Base-by-base conservation (phyloP, 2,113 vertebrate genomes). In the Aramus guarauna region DNA sequence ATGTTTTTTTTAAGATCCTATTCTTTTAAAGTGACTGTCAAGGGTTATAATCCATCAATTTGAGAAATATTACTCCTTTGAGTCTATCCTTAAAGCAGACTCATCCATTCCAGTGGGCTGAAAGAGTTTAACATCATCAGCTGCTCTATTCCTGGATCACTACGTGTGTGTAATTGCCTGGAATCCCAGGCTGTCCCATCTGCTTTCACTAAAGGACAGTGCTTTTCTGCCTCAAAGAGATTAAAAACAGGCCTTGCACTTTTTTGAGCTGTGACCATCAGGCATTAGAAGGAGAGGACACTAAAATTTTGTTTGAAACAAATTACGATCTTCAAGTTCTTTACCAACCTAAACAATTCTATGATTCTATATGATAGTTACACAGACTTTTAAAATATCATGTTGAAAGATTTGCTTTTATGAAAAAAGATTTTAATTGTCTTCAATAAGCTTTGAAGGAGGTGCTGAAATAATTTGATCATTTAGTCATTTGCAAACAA, bases 181-280 rank as follows among this genome's bases (percentile, higher is more conserved):
- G 73, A 94, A 94, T 91, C 59, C 55, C 79, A 88, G 81, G 36
- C 72, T 92, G 91, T 93, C 82, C 82, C 94, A 96, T 96, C 90
- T 97, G 96, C 75, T 95, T 94, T 90, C 93, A 83, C 37, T 96
- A 63, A 96, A 88, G 52, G 50, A 68, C n/a, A 73, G 58, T 29
- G 13, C 37, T 90, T 87, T 56, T 74, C 78, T 87, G 87, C 64
- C 55, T 71, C 74, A 56, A 32, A 32, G 47, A 93, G 68, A 95
- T 95, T 88, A 56, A 88, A 94, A 93, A 1, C 95, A 95, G 90
- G 50, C 9, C 3, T 55, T 80, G 7, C 53, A 18, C 22, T 55
- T 39, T 77, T 72, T 50, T 48, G 53, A 45, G 32, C 58, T 93
- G 62, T 92, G 87, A 94, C 30, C 87, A 90, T 76, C 74, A 88